Evolutionary conservation across 2,888 invertebrate species (phyloP).

Genomic region (Dynastes hyllus): DNA sequence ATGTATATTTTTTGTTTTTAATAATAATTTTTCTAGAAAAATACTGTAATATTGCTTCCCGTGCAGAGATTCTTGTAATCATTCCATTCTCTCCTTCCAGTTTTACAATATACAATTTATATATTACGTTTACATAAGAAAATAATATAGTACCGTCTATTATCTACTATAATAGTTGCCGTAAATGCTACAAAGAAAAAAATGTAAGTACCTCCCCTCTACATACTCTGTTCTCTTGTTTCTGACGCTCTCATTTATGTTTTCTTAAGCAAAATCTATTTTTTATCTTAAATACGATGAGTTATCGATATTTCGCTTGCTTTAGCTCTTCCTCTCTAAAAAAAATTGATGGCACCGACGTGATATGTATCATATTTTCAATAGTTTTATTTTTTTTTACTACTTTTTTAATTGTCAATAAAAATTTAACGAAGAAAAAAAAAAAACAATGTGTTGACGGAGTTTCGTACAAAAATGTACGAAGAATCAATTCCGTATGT

Average conservation of each 20-base stretch:
- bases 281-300: too few species aligned
- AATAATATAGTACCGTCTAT: neutral
- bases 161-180: neutral
- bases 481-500: too few species aligned
- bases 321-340: conserved; percentile 39
- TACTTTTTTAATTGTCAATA: neutral
- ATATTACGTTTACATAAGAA: neutral
- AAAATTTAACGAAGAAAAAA: conserved; percentile 15
- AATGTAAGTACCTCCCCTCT: conserved; percentile 55
- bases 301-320: neutral
- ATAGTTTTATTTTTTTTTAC: too few species aligned
- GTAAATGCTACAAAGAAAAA: conserved; percentile 13
- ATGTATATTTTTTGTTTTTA: neutral
- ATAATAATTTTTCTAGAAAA: conserved; percentile 15
- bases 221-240: neutral
- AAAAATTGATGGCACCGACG: conserved; percentile 57
- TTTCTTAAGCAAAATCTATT: neutral
- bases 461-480: too few species aligned
- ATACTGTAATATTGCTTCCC: conserved; percentile 27
- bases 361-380: conserved; percentile 54
- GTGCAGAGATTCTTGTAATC: conserved; percentile 23
- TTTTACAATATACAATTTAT: too few species aligned
- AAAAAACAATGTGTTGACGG: neutral
- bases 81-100: neutral
- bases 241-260: neutral